These are phyloP conservation scores for Drosophila santomea DNA, from an alignment of 1,140 invertebrate species.

Conservation along the genomic window DNA sequence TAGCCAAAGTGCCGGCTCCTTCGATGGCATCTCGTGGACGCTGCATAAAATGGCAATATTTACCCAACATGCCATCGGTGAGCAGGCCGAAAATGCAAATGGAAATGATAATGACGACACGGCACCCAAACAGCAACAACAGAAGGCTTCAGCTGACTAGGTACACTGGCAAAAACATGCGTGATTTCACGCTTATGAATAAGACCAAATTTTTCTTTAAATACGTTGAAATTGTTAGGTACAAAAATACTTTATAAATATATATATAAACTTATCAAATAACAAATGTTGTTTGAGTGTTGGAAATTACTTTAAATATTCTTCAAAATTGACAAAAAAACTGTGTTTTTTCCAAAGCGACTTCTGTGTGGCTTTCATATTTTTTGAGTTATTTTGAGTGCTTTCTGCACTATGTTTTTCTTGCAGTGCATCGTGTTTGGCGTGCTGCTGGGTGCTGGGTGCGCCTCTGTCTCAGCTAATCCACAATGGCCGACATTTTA, in stretches of 20 bases:
- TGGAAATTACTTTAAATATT: too few species aligned
- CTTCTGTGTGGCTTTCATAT: not conserved
- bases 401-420: not conserved
- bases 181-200: too few species aligned
- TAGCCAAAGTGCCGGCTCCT: slow-evolving; percentile 15
- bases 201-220: too few species aligned
- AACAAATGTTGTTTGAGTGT: too few species aligned
- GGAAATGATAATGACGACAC: slow-evolving; percentile 72
- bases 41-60: slow-evolving; percentile 51
- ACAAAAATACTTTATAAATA: too few species aligned
- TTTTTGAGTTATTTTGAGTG: not conserved
- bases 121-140: slow-evolving; percentile 40
- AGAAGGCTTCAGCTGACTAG: slow-evolving; percentile 24
- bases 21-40: slow-evolving; percentile 32
- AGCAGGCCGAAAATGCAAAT: slow-evolving; percentile 67
- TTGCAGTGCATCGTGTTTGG: slow-evolving; percentile 6
- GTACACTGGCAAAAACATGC: not conserved
- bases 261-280: too few species aligned
- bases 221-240: too few species aligned
- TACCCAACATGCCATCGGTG: slow-evolving; percentile 34
- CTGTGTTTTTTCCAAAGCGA: too few species aligned
- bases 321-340: too few species aligned
- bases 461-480: slow-evolving; percentile 54
- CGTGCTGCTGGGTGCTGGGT: slow-evolving; percentile 36
- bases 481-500: slow-evolving; percentile 73